phyloP scores from a whole-genome alignment of 2,888 invertebrate species.

The Geophilus truncorum region DNA sequence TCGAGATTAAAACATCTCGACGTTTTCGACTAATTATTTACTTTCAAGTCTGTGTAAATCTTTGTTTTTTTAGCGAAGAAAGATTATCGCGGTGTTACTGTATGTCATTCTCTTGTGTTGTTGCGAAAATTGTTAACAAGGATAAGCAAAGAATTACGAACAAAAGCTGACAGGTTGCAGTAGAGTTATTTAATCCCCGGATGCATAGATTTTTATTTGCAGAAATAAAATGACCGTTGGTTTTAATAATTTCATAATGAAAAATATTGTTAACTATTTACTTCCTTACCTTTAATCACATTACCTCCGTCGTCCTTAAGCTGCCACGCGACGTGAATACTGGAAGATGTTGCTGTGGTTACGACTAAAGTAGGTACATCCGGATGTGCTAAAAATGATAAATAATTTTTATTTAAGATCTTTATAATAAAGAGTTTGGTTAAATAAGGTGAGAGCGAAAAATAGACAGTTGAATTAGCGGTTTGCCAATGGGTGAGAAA shows the following conservation, averaged over 20 bases:
- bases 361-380: neutral
- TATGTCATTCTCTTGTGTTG: too few species aligned
- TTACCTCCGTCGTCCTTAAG: slow-evolving; percentile 25
- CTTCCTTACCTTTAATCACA: neutral
- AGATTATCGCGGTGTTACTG: too few species aligned
- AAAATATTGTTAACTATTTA: neutral
- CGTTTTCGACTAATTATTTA: neutral
- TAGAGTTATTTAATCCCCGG: neutral
- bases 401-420: neutral
- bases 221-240: neutral
- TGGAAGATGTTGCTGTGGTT: slow-evolving; percentile 18
- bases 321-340: slow-evolving; percentile 25
- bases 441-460: neutral
- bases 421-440: neutral
- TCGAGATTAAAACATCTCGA: neutral
- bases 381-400: slow-evolving; percentile 8
- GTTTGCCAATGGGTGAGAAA: neutral
- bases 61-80: too few species aligned
- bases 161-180: too few species aligned
- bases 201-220: neutral
- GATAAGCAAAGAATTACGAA: too few species aligned
- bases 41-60: neutral
- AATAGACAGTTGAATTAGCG: neutral
- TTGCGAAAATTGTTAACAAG: too few species aligned
- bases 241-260: neutral